These are phyloP conservation scores for Apogon talboti DNA, from an alignment of 2,797 vertebrate species.

Conservation along the genomic window DNA sequence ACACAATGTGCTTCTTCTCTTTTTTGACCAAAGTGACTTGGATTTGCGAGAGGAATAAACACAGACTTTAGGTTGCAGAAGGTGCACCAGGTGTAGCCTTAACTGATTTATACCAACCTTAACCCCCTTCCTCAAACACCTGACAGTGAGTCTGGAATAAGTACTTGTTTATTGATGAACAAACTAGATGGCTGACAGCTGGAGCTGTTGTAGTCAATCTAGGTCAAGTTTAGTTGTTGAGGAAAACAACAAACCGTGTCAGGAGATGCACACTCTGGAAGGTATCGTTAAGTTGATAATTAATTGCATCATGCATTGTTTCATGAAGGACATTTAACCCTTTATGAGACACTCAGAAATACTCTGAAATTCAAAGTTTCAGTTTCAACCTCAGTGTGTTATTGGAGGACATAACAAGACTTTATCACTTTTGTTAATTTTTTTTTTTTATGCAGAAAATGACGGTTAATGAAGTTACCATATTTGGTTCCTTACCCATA, in stretches of 20 bases:
- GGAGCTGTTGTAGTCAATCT: background rate
- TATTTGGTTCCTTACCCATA: too few species aligned
- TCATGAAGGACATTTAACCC: background rate
- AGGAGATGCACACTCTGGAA: background rate
- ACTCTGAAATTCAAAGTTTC: too few species aligned
- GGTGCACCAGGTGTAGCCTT: background rate
- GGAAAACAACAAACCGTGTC: background rate
- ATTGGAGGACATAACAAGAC: too few species aligned
- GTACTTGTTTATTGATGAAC: constrained; percentile 5
- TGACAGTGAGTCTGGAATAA: background rate
- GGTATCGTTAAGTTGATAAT: background rate
- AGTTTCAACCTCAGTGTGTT: too few species aligned
- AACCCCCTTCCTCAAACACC: background rate
- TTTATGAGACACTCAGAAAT: too few species aligned
- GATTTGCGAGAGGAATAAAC: constrained; percentile 12
- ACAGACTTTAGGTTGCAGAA: constrained; percentile 3
- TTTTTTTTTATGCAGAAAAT: too few species aligned
- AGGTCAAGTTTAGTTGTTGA: constrained; percentile 6
- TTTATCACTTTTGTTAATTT: too few species aligned
- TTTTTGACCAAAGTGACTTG: constrained; percentile 1
- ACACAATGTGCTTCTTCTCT: constrained; percentile 7
- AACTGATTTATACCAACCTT: background rate
- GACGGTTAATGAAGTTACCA: too few species aligned
- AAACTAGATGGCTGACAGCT: constrained; percentile 10
- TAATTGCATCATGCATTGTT: background rate